Conservation (phyloP, 2,797 vertebrate genomes). For the Brachymystax lenok region DNA sequence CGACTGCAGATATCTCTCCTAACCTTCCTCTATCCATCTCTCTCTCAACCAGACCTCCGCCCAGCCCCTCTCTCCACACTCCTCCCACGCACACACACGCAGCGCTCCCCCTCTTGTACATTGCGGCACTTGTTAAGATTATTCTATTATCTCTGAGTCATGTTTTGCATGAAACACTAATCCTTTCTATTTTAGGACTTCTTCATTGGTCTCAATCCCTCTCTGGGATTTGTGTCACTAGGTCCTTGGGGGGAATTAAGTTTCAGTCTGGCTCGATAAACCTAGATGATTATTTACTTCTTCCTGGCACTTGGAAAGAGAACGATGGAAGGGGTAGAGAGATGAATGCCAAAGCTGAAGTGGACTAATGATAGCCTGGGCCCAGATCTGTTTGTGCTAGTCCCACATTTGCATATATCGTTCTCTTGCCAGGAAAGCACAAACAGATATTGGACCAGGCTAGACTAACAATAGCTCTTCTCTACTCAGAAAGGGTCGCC, state of each 20-base stretch:
- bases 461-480: neutral
- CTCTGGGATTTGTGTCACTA: neutral
- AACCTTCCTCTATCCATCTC: neutral
- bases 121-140: conserved; percentile 25
- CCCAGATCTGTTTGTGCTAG: neutral
- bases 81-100: neutral
- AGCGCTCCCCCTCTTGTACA: conserved; percentile 51
- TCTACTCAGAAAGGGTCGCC: neutral
- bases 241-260: neutral
- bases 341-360: neutral
- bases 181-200: conserved; percentile 1
- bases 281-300: neutral
- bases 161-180: conserved; percentile 13
- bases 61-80: neutral
- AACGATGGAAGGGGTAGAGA: neutral
- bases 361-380: neutral
- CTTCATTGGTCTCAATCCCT: neutral
- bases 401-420: neutral
- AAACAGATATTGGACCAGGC: neutral
- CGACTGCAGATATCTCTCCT: neutral
- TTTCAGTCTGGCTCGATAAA: neutral
- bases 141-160: conserved; percentile 9
- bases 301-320: neutral
- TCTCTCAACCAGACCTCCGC: neutral
- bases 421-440: neutral